Evolutionary conservation across 2,797 vertebrate species (phyloP).

Genomic region (Neosilurus mollespiculum): DNA sequence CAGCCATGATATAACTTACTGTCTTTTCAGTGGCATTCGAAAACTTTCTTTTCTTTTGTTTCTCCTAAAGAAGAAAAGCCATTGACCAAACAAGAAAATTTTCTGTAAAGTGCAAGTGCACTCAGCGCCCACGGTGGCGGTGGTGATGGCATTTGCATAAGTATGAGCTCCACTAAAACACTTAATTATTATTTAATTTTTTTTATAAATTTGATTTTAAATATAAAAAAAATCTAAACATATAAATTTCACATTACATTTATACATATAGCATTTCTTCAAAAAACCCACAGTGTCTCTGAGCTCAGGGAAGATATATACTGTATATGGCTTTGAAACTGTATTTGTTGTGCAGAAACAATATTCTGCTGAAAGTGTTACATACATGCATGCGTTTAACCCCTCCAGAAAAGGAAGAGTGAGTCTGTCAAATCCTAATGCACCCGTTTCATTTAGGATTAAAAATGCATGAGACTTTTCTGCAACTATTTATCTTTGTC

Average conservation of each 20-base stretch:
- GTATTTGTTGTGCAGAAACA: neutral
- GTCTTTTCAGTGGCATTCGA: no score
- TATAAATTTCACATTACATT: neutral
- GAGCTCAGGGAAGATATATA: neutral
- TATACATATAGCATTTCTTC: neutral
- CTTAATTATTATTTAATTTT: no score
- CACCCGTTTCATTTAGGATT: slow-evolving; percentile 40
- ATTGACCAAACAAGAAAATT: no score
- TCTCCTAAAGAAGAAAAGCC: no score
- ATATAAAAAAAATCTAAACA: no score
- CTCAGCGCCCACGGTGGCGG: no score
- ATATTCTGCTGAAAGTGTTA: neutral
- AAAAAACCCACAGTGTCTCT: neutral
- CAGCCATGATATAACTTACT: no score
- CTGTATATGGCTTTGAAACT: neutral
- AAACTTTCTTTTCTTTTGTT: no score
- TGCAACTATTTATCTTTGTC: slow-evolving; percentile 44
- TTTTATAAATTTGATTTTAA: no score
- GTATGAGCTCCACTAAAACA: no score
- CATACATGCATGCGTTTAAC: slow-evolving; percentile 29
- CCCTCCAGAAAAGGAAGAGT: neutral
- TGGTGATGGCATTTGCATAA: no score
- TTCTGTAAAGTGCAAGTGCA: no score
- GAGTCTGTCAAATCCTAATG: slow-evolving; percentile 21
- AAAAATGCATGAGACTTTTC: slow-evolving; percentile 46